Evolutionary conservation across 2,888 invertebrate species (phyloP).

Genomic region (Amiota communis): DNA sequence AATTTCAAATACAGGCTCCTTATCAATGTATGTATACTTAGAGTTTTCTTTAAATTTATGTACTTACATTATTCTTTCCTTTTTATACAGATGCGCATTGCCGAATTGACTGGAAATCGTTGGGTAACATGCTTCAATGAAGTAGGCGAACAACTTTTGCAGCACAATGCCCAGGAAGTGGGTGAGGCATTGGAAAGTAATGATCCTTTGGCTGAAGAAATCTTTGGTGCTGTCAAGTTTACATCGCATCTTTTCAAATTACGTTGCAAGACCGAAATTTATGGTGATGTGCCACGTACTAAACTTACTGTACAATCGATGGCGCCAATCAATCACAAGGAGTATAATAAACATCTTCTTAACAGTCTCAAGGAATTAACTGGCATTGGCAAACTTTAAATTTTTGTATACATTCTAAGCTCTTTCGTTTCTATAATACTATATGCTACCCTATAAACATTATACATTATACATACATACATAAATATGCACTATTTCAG

Average conservation of each 20-base stretch:
- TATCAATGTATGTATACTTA: conserved; percentile 80
- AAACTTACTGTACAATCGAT: conserved; percentile 83
- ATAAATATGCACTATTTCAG: no score
- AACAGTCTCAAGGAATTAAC: conserved; percentile 80
- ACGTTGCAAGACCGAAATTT: conserved; percentile 91
- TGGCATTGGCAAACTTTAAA: conserved; percentile 74
- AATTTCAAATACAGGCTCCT: conserved; percentile 91
- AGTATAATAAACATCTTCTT: conserved; percentile 82
- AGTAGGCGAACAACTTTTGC: conserved; percentile 84
- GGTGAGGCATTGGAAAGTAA: conserved; percentile 83
- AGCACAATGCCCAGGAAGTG: conserved; percentile 81
- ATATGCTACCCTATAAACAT: no score
- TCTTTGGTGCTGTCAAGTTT: conserved; percentile 85
- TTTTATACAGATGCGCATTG: conserved; percentile 82
- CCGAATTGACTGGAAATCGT: conserved; percentile 89
- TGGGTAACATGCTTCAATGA: conserved; percentile 95
- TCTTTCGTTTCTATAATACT: no score
- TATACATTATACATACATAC: no score
- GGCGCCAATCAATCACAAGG: conserved; percentile 83
- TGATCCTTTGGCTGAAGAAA: conserved; percentile 78
- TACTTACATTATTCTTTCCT: neutral
- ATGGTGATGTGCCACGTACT: conserved; percentile 79
- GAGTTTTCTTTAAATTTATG: neutral
- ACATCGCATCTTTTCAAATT: conserved; percentile 87
- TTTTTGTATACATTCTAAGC: no score